Evolutionary conservation across 2,113 vertebrate species (phyloP).

Genomic region (Jaculus jaculus): DNA sequence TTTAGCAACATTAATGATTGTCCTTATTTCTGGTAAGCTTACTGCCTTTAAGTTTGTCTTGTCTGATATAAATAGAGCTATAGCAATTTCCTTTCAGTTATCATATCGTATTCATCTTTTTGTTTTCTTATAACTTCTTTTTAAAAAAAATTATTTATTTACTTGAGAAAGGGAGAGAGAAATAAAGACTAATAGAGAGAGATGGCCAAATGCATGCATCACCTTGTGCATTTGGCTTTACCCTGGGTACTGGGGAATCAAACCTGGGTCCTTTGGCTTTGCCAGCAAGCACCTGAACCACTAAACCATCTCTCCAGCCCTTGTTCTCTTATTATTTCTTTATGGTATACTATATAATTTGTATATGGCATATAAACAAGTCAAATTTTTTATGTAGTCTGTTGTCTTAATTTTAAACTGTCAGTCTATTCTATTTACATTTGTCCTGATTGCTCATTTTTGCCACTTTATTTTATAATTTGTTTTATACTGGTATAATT

Average conservation of each 20-base stretch:
- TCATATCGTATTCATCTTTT: too few species aligned
- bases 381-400: not conserved
- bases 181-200: too few species aligned
- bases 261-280: too few species aligned
- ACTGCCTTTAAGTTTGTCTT: not conserved
- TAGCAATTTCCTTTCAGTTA: not conserved
- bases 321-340: not conserved
- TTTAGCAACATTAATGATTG: not conserved
- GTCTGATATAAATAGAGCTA: not conserved
- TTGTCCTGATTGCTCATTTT: not conserved
- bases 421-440: not conserved
- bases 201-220: too few species aligned
- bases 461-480: not conserved
- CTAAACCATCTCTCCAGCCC: too few species aligned
- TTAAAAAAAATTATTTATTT: too few species aligned
- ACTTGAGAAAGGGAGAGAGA: too few species aligned
- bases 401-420: constrained; percentile 3
- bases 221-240: too few species aligned
- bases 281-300: too few species aligned
- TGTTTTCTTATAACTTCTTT: not conserved
- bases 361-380: not conserved
- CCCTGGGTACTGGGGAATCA: too few species aligned
- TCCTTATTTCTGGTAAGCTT: not conserved
- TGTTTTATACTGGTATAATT: not conserved
- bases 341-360: not conserved